phyloP scores from a whole-genome alignment of 2,113 vertebrate species.

The Fulmarus glacialis region DNA sequence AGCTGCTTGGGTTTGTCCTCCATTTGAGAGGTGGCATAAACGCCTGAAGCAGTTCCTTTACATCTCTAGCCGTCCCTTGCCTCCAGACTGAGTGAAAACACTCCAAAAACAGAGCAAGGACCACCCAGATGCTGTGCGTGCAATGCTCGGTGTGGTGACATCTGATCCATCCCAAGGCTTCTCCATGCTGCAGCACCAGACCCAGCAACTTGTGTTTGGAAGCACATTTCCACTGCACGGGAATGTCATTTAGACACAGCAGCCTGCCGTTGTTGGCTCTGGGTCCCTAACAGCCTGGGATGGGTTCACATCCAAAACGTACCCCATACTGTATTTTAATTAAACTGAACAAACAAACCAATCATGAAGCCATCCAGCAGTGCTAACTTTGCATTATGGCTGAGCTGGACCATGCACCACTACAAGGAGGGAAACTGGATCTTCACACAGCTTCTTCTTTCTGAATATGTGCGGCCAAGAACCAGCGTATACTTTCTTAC shows the following conservation, averaged over 20 bases:
- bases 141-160: rapidly evolving
- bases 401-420: background rate
- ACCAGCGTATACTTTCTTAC: background rate
- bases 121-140: background rate
- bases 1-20: background rate
- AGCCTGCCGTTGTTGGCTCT: background rate
- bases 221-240: background rate
- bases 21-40: background rate
- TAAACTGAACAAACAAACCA: constrained; percentile 29
- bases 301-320: background rate
- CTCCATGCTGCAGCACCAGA: background rate
- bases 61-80: background rate
- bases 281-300: background rate
- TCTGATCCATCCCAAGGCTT: background rate
- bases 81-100: background rate
- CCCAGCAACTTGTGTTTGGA: background rate
- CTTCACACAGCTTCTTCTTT: background rate
- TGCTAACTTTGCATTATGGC: background rate
- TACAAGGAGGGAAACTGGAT: background rate
- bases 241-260: background rate
- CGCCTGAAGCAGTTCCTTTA: background rate
- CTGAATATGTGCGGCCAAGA: background rate
- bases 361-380: background rate
- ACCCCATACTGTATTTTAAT: constrained; percentile 50
- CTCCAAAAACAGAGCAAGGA: background rate